A percentile compares a stretch with the other conserved stretches of the same genome.
Evolutionary conservation across 2,113 vertebrate genomes (phyloP).

Genomic region (Scytalopus superciliaris): DNA sequence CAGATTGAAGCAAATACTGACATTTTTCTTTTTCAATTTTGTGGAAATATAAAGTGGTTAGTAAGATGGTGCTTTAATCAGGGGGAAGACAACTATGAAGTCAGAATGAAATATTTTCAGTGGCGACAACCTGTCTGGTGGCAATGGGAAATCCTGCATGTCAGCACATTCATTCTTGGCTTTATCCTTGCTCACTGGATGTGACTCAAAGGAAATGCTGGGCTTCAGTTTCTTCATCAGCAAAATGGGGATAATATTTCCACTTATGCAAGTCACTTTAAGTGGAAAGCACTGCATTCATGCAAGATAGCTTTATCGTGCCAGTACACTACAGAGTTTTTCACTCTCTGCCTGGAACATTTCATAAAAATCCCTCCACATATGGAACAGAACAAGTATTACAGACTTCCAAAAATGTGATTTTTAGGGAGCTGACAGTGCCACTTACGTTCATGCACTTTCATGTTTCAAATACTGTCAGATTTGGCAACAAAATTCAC

Average conservation of each 20-base stretch:
- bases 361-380: constrained; percentile 56
- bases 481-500: constrained; percentile 9
- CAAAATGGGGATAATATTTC: constrained; percentile 56
- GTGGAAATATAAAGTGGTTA: neutral
- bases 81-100: neutral
- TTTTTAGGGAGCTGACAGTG: constrained; percentile 42
- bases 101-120: constrained; percentile 27
- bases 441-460: constrained; percentile 29
- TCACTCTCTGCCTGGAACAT: constrained; percentile 49
- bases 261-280: constrained; percentile 56
- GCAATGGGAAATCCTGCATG: constrained; percentile 39
- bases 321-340: constrained; percentile 31
- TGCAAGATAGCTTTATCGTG: neutral
- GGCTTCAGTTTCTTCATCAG: constrained; percentile 56
- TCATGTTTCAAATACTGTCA: constrained; percentile 15
- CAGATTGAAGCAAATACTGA: neutral
- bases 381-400: constrained; percentile 49
- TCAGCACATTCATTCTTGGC: constrained; percentile 61
- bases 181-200: constrained; percentile 45
- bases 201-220: constrained; percentile 38
- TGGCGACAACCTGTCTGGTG: constrained; percentile 52
- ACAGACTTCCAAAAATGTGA: constrained; percentile 52
- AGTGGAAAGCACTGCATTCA: constrained; percentile 38
- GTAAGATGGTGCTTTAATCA: constrained; percentile 11
- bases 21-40: neutral